phyloP scores from a whole-genome alignment of 2,113 vertebrate genomes.

The Pomatostomus ruficeps region DNA sequence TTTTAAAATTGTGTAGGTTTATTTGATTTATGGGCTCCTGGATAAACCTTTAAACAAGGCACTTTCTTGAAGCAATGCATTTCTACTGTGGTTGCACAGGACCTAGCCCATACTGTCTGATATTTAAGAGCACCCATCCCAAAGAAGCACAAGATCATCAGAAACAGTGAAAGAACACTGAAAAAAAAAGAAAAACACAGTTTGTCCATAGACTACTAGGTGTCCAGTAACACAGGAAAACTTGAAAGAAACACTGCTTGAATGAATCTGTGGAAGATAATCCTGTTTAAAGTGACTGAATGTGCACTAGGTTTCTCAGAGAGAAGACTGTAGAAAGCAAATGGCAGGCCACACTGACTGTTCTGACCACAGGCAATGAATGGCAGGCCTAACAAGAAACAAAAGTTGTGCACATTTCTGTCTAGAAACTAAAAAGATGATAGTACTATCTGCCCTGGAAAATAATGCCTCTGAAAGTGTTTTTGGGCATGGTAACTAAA shows the following conservation, averaged over 20 bases:
- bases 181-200: not conserved
- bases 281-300: not conserved
- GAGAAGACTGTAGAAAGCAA: not conserved
- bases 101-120: not conserved
- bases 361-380: not conserved
- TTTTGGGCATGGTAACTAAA: not conserved
- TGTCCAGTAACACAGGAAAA: not conserved
- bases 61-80: not conserved
- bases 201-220: not conserved
- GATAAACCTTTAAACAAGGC: not conserved
- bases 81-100: not conserved
- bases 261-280: not conserved
- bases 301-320: not conserved
- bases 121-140: not conserved
- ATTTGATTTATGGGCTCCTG: not conserved
- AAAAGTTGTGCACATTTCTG: not conserved
- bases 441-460: not conserved
- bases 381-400: not conserved
- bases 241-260: not conserved
- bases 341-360: not conserved
- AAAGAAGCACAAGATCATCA: not conserved
- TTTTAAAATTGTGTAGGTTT: not conserved
- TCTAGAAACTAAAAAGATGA: not conserved
- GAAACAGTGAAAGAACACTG: not conserved
- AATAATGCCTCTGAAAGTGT: not conserved